Base-by-base conservation (phyloP, 1,140 invertebrate species). In the Bombus waltoni region DNA sequence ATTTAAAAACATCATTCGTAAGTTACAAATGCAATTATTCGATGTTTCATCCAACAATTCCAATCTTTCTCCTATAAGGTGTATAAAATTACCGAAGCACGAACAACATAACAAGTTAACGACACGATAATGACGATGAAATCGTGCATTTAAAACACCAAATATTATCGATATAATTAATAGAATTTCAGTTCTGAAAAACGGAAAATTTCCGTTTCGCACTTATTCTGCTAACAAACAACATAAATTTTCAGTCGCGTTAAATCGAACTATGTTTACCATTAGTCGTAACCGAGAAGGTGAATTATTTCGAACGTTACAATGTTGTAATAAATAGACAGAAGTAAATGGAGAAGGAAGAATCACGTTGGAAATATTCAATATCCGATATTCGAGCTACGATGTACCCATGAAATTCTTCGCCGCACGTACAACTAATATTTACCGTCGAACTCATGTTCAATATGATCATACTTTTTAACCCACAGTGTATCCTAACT, bases 351-450 rank as follows among this genome's bases (percentile, higher is more conserved):
- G 42, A 9, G 6, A 35, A 32, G 22, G 11, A 47, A 22, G 11
- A 74, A 74, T 47, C n/a, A 44, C 40, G n/a, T n/a, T 73, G 71
- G 15, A 73, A 73, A 42, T 44, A 44, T 73, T 73, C 42, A 73
- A 73, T 73, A 73, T 44, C 40, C 28, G 40, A 44, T 35, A 47
- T 53, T 35, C 65, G n/a, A 35, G 9, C 4, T 42, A 25, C 42
- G 32, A 53, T 25, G 77, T 79, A 28, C 3, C 3, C 42, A 28
- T 53, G 44, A 68, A 70, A 70, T 53, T 40, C 44, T 10, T 8
- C 65, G 11, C 5, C 22, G 28, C 40, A 44, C 15, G 40, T 73
- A 40, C 40, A 11, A 44, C 40, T 73, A 73, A 73, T 73, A 73
- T 73, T 73, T 73, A 44, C 40, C 32, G 25, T 44, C 71, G 40